Conservation (phyloP, 1,140 invertebrate genomes). For the Cydia splendana region DNA sequence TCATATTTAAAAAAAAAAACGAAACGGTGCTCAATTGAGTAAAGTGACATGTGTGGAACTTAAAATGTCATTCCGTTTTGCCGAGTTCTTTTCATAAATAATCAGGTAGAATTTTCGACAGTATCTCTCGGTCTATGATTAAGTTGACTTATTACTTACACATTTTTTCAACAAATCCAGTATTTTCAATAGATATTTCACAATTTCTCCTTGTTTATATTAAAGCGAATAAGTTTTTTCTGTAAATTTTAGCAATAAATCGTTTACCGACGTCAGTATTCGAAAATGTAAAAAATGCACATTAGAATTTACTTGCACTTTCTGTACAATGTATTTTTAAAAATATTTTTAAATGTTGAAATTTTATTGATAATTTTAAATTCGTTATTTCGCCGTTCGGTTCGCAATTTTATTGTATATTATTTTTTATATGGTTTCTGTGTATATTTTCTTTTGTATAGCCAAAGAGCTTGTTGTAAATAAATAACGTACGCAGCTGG, state of each 20-base stretch:
- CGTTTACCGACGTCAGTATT: constrained; percentile 66
- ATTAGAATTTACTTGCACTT: constrained; percentile 35
- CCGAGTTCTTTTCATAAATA: neutral
- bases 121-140: neutral
- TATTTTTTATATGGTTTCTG: constrained; percentile 49
- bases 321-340: constrained; percentile 48
- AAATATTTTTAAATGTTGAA: constrained; percentile 60
- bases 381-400: constrained; percentile 63
- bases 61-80: neutral
- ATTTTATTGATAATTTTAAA: constrained; percentile 76
- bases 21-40: too few species aligned
- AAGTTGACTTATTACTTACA: neutral
- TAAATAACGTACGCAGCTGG: constrained; percentile 48
- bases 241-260: constrained; percentile 50
- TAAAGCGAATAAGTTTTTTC: constrained; percentile 37
- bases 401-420: constrained; percentile 62
- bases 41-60: neutral
- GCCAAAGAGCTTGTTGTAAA: constrained; percentile 78
- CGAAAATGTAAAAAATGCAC: constrained; percentile 46
- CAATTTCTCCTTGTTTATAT: constrained; percentile 9
- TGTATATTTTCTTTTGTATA: constrained; percentile 70
- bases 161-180: neutral
- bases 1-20: too few species aligned
- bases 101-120: neutral
- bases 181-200: constrained; percentile 18